Percentiles rank a stretch among this genome's conserved stretches.
phyloP scores from a whole-genome alignment of 2,797 vertebrate genomes.

The Acipenser oxyrinchus region DNA sequence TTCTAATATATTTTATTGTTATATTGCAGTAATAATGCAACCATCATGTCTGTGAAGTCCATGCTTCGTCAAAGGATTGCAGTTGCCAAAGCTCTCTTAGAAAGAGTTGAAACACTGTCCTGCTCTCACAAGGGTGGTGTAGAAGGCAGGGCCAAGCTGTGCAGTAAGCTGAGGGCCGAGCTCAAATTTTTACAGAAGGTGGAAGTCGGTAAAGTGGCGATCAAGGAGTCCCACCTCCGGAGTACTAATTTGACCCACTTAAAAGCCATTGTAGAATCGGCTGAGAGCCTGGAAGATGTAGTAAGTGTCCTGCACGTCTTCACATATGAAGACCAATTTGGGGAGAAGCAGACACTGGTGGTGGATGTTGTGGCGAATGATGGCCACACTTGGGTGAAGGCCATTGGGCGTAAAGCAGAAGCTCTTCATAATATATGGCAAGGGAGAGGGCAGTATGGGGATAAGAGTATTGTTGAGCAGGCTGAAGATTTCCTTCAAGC shows the following conservation, averaged over 20 bases:
- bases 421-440: conserved; percentile 93
- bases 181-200: conserved; percentile 81
- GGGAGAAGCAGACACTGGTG: conserved; percentile 69
- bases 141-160: conserved; percentile 82
- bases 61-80: conserved; percentile 72
- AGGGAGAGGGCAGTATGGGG: conserved; percentile 89
- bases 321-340: conserved; percentile 60
- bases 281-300: conserved; percentile 73
- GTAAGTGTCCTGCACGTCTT: conserved; percentile 81
- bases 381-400: conserved; percentile 92
- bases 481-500: conserved; percentile 83
- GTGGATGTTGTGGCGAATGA: conserved; percentile 88
- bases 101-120: conserved; percentile 70
- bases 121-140: conserved; percentile 59
- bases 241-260: conserved; percentile 93
- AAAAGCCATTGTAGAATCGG: conserved; percentile 79
- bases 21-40: conserved; percentile 61
- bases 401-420: conserved; percentile 88
- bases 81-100: conserved; percentile 70
- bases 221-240: conserved; percentile 86
- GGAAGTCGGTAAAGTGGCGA: conserved; percentile 68
- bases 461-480: conserved; percentile 81
- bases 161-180: conserved; percentile 80
- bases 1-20: too few species aligned
- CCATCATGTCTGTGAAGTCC: conserved; percentile 69